Base-by-base conservation (phyloP, 1,140 invertebrate genomes). In the Eupristina koningsbergeri region DNA sequence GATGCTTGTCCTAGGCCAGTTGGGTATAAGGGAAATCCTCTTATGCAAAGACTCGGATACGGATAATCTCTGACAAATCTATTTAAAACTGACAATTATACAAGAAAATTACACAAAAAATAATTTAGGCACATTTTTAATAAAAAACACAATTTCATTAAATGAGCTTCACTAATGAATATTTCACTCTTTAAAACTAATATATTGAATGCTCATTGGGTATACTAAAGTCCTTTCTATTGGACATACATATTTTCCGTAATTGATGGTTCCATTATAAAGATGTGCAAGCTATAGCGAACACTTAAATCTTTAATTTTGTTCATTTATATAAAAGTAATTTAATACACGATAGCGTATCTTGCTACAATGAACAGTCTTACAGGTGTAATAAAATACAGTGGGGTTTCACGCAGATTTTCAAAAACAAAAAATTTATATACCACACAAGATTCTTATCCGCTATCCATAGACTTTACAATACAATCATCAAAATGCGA, bases 311-410 rank as follows among this genome's bases (percentile, higher is more conserved):
- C 15, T 74, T 50, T 74, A 50, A 74, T 31, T 47, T 50, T 74
- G 41, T 50, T 29, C 50, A 31, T 74, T 50, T 74, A 50, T 50
- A 50, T 34, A 50, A 50, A 34, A 34, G 17, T 45, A 50, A 74
- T 74, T 41, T 61, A 78, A 61, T 78, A 76, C 26, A 45, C n/a
- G 50, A 61, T 41, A 41, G 31, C 36, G 6, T 61, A 41, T 58
- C 31, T 63, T 15, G 31, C 34, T 31, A 41, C 36, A 41, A 41
- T 67, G 39, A 53, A 80, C n/a, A 45, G 26, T 53, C 26, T 45
- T n/a, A 64, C 67, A 74, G 80, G 50, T 74, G 80, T 13, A 74
- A 76, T 64, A 82, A 82, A 82, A 82, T 82, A 29, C 50, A 39
- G 5, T 8, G 8, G 26, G 45, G 50, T 17, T 11, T 34, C 8